Evolutionary conservation across 2,888 invertebrate genomes (phyloP).

Genomic region (Ochropleura plecta): DNA sequence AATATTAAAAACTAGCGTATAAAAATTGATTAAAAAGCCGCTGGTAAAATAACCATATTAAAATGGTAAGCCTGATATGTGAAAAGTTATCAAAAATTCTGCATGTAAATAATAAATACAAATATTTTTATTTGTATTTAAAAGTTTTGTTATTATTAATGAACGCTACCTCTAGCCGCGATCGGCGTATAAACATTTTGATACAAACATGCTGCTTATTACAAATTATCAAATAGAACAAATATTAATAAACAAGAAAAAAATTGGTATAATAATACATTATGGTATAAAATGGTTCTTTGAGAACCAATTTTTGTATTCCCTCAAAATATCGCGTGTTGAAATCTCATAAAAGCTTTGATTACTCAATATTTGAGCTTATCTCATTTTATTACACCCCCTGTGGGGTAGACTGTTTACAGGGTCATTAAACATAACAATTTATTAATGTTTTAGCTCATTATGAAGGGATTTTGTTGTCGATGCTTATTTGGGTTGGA

Average conservation of each 20-base stretch:
- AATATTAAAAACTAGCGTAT: not conserved
- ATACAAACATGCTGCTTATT: no score
- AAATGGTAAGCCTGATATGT: no score
- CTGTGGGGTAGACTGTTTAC: slow-evolving; percentile 28
- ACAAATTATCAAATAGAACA: no score
- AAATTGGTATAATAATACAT: no score
- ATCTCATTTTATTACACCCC: slow-evolving; percentile 45
- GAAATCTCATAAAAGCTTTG: slow-evolving; percentile 55
- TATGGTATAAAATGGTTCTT: not conserved
- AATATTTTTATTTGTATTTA: no score
- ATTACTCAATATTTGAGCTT: slow-evolving; percentile 57
- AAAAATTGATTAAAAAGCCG: not conserved
- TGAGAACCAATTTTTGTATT: slow-evolving; percentile 24
- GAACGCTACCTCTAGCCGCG: no score
- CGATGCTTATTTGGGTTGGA: not conserved
- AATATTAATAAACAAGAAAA: no score
- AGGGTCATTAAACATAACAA: slow-evolving; percentile 39
- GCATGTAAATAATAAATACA: no score
- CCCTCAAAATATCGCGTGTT: slow-evolving; percentile 53
- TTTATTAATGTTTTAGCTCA: slow-evolving; percentile 24
- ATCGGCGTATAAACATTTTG: no score
- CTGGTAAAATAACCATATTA: no score
- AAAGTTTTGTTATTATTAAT: no score
- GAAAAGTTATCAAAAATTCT: no score
- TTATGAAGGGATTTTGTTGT: slow-evolving; percentile 9